A percentile compares a stretch with the other conserved stretches of the same genome.
Evolutionary conservation across 1,140 invertebrate species (phyloP).

Genomic region (Scaptomyza montana): DNA sequence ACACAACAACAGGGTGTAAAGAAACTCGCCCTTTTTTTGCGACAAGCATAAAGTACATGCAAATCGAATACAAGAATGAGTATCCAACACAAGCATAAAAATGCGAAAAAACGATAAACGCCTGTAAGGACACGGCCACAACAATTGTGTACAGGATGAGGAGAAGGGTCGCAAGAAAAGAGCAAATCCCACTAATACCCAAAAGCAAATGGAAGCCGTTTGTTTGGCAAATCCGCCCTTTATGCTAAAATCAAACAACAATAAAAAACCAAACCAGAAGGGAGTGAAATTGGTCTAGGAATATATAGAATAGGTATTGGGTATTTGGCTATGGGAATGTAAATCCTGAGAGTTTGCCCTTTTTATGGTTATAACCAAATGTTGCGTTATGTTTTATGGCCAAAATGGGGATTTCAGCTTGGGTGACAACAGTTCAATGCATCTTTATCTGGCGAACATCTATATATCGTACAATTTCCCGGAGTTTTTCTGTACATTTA

Average conservation of each 20-base stretch:
- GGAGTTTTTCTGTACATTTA: conserved; percentile 27
- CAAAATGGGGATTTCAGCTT: conserved; percentile 4
- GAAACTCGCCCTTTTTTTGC: conserved; percentile 47
- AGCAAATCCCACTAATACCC: conserved; percentile 72
- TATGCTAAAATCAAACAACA: conserved; percentile 77
- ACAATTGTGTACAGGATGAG: conserved; percentile 1
- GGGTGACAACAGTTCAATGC: neutral
- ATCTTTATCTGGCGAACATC: neutral
- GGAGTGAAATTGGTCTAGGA: conserved; percentile 41
- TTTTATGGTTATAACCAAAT: conserved; percentile 67
- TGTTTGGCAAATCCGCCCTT: conserved; percentile 70
- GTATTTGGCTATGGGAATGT: neutral
- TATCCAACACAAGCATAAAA: conserved; percentile 7
- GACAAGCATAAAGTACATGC: conserved; percentile 63
- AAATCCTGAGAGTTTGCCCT: conserved; percentile 39
- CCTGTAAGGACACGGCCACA: conserved; percentile 43
- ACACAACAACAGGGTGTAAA: conserved; percentile 51
- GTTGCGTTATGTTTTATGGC: conserved; percentile 70
- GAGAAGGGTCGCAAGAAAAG: conserved; percentile 17
- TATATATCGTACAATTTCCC: conserved; percentile 7
- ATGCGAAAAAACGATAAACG: conserved; percentile 67
- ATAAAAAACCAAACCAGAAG: conserved; percentile 59
- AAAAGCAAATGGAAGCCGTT: conserved; percentile 69
- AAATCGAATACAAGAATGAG: conserved; percentile 58
- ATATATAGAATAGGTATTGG: neutral